Conservation (phyloP, 1,140 invertebrate genomes). For the Drosophila baimaii region DNA sequence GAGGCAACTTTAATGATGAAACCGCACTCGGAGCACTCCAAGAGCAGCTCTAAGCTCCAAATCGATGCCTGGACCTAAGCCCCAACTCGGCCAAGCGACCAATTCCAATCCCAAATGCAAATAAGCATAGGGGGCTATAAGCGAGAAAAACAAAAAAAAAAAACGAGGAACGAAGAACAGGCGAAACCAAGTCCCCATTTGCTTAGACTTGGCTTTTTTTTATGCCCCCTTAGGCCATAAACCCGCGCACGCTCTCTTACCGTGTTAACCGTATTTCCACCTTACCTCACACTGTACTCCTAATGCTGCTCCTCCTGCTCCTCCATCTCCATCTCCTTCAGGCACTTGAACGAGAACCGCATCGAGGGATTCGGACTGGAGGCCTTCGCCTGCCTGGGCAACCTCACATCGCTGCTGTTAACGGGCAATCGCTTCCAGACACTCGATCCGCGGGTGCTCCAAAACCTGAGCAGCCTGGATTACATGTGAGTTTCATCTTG, state of each 20-base stretch:
- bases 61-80: slow-evolving; percentile 28
- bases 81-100: neutral
- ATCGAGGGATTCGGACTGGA: slow-evolving; percentile 83
- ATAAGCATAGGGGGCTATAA: slow-evolving; percentile 28
- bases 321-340: slow-evolving; percentile 22
- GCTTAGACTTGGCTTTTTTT: slow-evolving; percentile 40
- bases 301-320: neutral
- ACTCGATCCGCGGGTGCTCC: slow-evolving; percentile 83
- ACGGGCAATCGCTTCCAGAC: slow-evolving; percentile 84
- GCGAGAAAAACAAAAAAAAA: neutral
- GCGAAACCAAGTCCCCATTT: slow-evolving; percentile 13
- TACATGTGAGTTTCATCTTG: slow-evolving; percentile 84
- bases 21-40: slow-evolving; percentile 22
- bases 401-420: slow-evolving; percentile 72
- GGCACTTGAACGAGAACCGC: slow-evolving; percentile 74
- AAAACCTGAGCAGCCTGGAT: slow-evolving; percentile 83
- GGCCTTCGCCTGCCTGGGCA: slow-evolving; percentile 76
- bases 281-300: neutral
- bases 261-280: slow-evolving; percentile 24
- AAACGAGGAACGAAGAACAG: too few species aligned
- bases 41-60: slow-evolving; percentile 26
- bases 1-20: slow-evolving; percentile 70
- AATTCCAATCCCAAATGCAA: slow-evolving; percentile 49
- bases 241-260: slow-evolving; percentile 12
- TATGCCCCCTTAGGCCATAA: slow-evolving; percentile 33